phyloP scores from a whole-genome alignment of 1,140 invertebrate species.

The Liolophura sinensis region DNA sequence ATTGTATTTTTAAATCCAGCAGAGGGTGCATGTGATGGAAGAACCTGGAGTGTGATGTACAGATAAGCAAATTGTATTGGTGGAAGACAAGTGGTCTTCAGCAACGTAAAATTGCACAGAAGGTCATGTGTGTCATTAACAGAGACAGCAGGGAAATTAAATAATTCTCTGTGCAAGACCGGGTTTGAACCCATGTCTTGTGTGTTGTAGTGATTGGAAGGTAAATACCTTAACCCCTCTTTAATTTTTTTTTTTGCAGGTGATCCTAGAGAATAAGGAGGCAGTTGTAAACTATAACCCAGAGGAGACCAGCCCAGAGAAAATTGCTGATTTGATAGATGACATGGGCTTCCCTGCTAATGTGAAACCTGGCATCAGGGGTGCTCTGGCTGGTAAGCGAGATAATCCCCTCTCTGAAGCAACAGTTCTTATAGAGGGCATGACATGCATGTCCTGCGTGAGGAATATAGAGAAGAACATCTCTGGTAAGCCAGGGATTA shows the following conservation, averaged over 20 bases:
- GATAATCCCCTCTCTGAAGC: slow-evolving; percentile 9
- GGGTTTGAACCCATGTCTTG: neutral
- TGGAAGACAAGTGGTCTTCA: too few relatives aligned
- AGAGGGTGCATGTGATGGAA: too few relatives aligned
- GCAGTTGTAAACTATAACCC: slow-evolving; percentile 46
- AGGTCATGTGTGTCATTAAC: too few relatives aligned
- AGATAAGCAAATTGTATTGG: too few relatives aligned
- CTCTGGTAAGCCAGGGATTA: slow-evolving; percentile 38
- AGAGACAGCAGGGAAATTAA: too few relatives aligned
- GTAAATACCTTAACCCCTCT: neutral
- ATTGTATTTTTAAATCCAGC: too few relatives aligned
- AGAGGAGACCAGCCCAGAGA: slow-evolving; percentile 31
- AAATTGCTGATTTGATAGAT: slow-evolving; percentile 47
- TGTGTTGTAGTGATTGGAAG: slow-evolving; percentile 31
- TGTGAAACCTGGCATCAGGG: slow-evolving; percentile 17
- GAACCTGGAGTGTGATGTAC: too few relatives aligned
- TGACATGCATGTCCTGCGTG: slow-evolving; percentile 58
- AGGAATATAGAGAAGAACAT: slow-evolving; percentile 51
- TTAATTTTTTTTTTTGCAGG: slow-evolving; percentile 33
- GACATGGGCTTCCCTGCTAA: slow-evolving; percentile 47
- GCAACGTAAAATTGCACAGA: too few relatives aligned
- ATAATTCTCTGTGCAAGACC: slow-evolving; percentile 6
- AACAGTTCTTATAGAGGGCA: slow-evolving; percentile 32
- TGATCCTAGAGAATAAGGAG: slow-evolving; percentile 34
- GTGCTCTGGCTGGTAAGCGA: neutral